phyloP scores from a whole-genome alignment of 2,797 vertebrate genomes.

The Sebastes itinus region DNA sequence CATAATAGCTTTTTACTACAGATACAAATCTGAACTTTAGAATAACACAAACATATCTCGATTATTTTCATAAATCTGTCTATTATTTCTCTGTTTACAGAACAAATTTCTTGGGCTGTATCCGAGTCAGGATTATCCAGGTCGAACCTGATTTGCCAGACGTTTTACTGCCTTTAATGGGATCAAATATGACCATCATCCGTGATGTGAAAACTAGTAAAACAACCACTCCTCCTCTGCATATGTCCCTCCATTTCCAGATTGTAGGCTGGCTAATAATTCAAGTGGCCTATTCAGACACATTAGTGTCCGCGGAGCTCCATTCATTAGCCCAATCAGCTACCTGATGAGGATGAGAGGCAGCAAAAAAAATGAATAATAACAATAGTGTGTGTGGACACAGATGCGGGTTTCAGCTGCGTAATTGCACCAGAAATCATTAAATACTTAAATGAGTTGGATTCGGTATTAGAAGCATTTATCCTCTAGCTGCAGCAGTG shows the following conservation, averaged over 20 bases:
- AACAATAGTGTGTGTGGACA: constrained; percentile 37
- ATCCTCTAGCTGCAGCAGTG: constrained; percentile 17
- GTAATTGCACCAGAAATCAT: constrained; percentile 54
- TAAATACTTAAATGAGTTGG: constrained; percentile 66
- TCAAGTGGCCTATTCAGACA: constrained; percentile 68
- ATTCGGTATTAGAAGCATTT: constrained; percentile 40
- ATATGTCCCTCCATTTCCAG: background rate
- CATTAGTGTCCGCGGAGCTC: constrained; percentile 65
- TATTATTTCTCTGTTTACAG: no score
- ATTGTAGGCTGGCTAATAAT: constrained; percentile 31
- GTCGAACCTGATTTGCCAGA: background rate
- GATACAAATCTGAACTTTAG: background rate
- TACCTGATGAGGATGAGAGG: constrained; percentile 48
- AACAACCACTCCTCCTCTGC: background rate
- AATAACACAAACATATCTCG: background rate
- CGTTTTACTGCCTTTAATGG: background rate
- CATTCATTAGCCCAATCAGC: constrained; percentile 81
- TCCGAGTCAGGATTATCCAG: background rate
- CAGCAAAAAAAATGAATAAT: constrained; percentile 25
- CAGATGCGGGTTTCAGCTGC: constrained; percentile 59
- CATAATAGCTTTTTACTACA: background rate
- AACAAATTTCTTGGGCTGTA: background rate
- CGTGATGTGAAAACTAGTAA: background rate
- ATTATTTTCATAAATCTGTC: no score
- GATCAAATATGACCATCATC: background rate